Conservation (phyloP, 2,797 vertebrate genomes). For the Microchirus variegatus region DNA sequence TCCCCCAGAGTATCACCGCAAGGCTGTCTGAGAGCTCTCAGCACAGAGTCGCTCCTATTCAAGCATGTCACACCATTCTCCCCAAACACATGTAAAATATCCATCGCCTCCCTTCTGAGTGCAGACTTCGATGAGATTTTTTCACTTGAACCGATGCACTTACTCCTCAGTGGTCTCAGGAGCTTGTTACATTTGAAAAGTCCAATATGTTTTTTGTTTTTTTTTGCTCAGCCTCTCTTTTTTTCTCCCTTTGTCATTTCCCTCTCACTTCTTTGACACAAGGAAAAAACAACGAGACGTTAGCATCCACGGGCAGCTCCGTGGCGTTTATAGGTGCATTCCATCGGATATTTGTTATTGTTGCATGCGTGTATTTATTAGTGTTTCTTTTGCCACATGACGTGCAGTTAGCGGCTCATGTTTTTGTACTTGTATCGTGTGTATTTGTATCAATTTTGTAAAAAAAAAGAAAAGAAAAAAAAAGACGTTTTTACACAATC, state of each 20-base stretch:
- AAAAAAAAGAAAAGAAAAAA: conserved; percentile 41
- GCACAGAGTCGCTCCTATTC: conserved; percentile 1
- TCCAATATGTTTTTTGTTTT: background rate
- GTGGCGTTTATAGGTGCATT: conserved; percentile 60
- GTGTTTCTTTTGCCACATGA: conserved; percentile 49
- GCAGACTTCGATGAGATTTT: conserved; percentile 45
- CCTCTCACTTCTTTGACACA: conserved; percentile 21
- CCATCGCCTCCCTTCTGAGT: conserved; percentile 25
- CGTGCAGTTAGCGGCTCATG: conserved; percentile 44
- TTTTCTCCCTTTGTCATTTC: conserved; percentile 2
- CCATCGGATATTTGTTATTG: conserved; percentile 49
- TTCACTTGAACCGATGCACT: conserved; percentile 51
- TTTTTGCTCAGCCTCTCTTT: background rate
- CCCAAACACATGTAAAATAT: conserved; percentile 36
- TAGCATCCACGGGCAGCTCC: conserved; percentile 40
- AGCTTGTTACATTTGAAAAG: conserved; percentile 28
- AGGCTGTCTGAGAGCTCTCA: conserved; percentile 84
- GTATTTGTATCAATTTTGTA: conserved; percentile 72
- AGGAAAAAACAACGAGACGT: conserved; percentile 4
- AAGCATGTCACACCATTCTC: conserved; percentile 11
- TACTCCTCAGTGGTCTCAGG: conserved; percentile 38
- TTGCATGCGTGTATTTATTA: conserved; percentile 74
- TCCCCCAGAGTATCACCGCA: conserved; percentile 94
- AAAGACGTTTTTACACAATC: conserved; percentile 38
- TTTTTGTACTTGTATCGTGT: conserved; percentile 63